A percentile compares a stretch with the other conserved stretches of the same genome.
These are phyloP conservation scores for Malurus elegans DNA, from an alignment of 2,113 vertebrate genomes.

Conservation along the genomic window DNA sequence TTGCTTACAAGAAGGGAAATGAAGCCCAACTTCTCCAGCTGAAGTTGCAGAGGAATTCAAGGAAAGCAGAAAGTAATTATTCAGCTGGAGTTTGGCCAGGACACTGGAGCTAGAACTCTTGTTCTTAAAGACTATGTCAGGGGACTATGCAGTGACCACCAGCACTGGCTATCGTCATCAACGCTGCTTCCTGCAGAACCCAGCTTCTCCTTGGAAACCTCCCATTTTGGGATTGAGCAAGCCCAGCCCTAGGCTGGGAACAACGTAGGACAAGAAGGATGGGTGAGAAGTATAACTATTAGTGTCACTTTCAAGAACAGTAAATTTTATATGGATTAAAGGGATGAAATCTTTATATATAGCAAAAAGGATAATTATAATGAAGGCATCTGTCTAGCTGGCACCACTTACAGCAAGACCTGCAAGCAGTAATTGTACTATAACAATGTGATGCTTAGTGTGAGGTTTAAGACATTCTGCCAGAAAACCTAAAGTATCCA, in stretches of 20 bases:
- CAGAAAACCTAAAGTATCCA: constrained; percentile 75
- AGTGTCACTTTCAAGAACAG: constrained; percentile 45
- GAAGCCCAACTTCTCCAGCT: constrained; percentile 31
- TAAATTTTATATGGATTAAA: constrained; percentile 63
- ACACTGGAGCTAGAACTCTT: background rate
- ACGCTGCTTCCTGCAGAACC: background rate
- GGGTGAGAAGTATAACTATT: background rate
- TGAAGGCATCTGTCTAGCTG: constrained; percentile 82
- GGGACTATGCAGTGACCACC: background rate
- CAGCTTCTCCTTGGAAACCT: background rate
- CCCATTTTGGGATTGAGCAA: background rate
- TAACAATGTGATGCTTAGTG: constrained; percentile 82
- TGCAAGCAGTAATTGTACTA: constrained; percentile 83
- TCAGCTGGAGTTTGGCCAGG: constrained; percentile 35
- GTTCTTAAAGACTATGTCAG: background rate
- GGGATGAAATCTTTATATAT: constrained; percentile 61
- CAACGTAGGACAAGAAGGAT: background rate
- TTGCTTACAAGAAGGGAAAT: constrained; percentile 35
- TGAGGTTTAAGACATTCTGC: constrained; percentile 82
- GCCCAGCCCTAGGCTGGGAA: background rate
- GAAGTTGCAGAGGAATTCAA: constrained; percentile 19
- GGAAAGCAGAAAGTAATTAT: constrained; percentile 50
- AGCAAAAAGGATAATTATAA: constrained; percentile 70
- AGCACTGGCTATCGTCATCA: background rate
- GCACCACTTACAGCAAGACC: constrained; percentile 80